Percentiles rank a stretch among this genome's conserved stretches.
Evolutionary conservation across 2,113 vertebrate species (phyloP).

Genomic region (Haplochromis vanheusdeni): DNA sequence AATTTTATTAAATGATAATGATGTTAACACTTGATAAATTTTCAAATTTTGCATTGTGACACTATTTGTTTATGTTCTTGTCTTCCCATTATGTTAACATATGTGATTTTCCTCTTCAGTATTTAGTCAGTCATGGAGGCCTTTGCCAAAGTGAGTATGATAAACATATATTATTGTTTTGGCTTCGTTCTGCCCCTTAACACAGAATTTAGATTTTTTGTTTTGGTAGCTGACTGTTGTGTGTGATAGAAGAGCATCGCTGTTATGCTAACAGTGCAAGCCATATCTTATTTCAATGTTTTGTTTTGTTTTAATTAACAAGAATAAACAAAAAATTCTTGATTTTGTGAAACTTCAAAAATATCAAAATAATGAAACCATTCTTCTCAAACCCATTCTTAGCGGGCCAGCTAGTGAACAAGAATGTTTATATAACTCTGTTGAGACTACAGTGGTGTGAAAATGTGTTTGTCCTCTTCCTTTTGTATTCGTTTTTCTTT

Average conservation of each 20-base stretch:
- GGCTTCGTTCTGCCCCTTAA: not conserved
- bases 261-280: not conserved
- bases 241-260: not conserved
- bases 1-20: not conserved
- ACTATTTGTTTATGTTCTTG: not conserved
- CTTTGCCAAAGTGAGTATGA: not conserved
- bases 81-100: not conserved
- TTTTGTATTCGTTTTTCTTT: not conserved
- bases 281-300: not conserved
- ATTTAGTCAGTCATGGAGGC: not conserved
- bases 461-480: not conserved
- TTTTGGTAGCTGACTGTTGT: not conserved
- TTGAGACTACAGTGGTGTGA: not conserved
- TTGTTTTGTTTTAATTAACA: not conserved
- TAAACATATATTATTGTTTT: not conserved
- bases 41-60: not conserved
- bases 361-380: not conserved
- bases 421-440: conserved; percentile 43
- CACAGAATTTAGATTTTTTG: not conserved
- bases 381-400: conserved; percentile 5
- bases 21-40: not conserved
- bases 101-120: not conserved
- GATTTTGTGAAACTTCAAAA: not conserved
- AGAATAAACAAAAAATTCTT: not conserved
- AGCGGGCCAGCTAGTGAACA: not conserved